Percentiles rank a stretch among this genome's conserved stretches.
These are phyloP conservation scores for Epinephelus awoara DNA, from an alignment of 2,797 vertebrate species.

Conservation along the genomic window DNA sequence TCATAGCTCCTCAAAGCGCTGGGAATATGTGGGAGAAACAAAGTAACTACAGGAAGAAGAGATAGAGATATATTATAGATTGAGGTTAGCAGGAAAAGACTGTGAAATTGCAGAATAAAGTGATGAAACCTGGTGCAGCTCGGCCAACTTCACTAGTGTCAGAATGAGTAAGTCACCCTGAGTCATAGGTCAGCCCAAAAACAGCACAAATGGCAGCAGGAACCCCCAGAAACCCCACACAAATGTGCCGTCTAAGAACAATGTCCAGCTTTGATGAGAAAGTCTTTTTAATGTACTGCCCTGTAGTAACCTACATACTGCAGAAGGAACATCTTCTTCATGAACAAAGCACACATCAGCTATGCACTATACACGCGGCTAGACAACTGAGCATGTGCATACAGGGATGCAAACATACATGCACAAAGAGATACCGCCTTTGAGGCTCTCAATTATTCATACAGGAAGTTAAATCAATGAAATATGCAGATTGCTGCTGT, in stretches of 20 bases:
- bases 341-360: conserved; percentile 23
- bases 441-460: conserved; percentile 81
- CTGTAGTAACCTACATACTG: conserved; percentile 4
- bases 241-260: conserved; percentile 47
- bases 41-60: neutral
- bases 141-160: conserved; percentile 14
- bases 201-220: conserved; percentile 43
- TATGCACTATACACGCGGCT: neutral
- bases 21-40: neutral
- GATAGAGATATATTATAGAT: neutral
- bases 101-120: neutral
- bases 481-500: conserved; percentile 78
- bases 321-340: conserved; percentile 29
- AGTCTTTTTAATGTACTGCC: conserved; percentile 12
- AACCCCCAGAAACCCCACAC: conserved; percentile 44
- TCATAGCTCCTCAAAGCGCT: neutral
- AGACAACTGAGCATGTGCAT: conserved; percentile 32
- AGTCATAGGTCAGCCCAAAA: conserved; percentile 52
- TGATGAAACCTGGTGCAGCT: conserved; percentile 21
- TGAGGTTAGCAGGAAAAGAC: neutral
- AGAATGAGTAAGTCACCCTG: conserved; percentile 34
- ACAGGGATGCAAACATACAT: conserved; percentile 54
- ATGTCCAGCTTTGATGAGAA: conserved; percentile 34
- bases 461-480: conserved; percentile 78
- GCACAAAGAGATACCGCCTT: conserved; percentile 38